These are phyloP conservation scores for Onychostruthus taczanowskii DNA, from an alignment of 2,113 vertebrate species.

Conservation along the genomic window DNA sequence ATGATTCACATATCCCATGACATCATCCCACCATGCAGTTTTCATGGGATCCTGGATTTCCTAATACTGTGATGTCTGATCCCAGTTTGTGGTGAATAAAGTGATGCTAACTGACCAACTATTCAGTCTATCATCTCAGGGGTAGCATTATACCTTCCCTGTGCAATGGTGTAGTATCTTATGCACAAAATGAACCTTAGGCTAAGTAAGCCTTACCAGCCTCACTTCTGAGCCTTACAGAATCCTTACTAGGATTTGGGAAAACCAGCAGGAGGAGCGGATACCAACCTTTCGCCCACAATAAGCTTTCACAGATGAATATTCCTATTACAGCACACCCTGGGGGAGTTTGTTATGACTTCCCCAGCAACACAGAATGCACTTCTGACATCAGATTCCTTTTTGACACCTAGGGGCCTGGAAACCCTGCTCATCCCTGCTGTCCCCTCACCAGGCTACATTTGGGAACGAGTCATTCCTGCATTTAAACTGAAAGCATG, in stretches of 20 bases:
- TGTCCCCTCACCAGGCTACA: not conserved
- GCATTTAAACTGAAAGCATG: not conserved
- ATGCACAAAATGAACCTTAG: not conserved
- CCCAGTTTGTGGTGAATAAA: not conserved
- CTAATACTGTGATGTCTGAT: not conserved
- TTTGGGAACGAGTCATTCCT: rapidly evolving
- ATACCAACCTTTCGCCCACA: not conserved
- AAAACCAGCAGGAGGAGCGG: not conserved
- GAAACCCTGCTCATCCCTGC: not conserved
- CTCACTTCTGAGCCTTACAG: not conserved
- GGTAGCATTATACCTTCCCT: not conserved
- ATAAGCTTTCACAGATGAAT: not conserved
- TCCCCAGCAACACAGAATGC: not conserved
- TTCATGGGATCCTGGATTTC: not conserved
- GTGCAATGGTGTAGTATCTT: not conserved
- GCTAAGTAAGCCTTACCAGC: not conserved
- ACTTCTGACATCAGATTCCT: not conserved
- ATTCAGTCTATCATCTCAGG: not conserved
- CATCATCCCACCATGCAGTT: not conserved
- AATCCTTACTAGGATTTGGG: not conserved
- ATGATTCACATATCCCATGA: not conserved
- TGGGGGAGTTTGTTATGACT: not conserved
- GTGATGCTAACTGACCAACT: not conserved
- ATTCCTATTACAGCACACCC: not conserved
- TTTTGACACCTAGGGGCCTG: rapidly evolving